phyloP scores from a whole-genome alignment of 2,888 invertebrate species.

The Rambutsinella grinnellia region DNA sequence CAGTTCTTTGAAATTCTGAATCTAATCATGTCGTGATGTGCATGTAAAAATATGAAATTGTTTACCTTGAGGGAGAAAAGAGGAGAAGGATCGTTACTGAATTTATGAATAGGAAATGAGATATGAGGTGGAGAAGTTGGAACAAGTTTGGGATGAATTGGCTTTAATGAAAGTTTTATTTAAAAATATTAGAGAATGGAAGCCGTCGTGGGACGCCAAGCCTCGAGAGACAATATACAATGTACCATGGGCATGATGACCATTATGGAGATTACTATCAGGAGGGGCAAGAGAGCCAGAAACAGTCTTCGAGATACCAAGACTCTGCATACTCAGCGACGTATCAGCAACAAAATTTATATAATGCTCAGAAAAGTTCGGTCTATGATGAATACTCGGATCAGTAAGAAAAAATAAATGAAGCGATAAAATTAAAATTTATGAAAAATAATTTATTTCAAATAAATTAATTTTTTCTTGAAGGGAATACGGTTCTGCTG shows the following conservation, averaged over 20 bases:
- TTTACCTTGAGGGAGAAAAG: no score
- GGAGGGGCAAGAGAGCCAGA: slow-evolving; percentile 17
- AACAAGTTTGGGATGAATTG: no score
- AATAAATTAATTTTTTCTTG: slow-evolving; percentile 16
- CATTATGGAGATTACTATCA: slow-evolving; percentile 61
- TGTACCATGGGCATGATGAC: slow-evolving; percentile 82
- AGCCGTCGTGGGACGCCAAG: slow-evolving; percentile 72
- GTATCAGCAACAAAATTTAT: slow-evolving; percentile 56
- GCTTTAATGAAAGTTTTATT: no score
- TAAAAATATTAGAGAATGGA: slow-evolving; percentile 61
- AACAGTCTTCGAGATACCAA: slow-evolving; percentile 38
- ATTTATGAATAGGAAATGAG: no score
- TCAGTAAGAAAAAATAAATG: slow-evolving; percentile 49
- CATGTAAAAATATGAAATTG: no score
- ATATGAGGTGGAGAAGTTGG: no score
- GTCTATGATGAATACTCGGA: slow-evolving; percentile 65
- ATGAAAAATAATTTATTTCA: neutral
- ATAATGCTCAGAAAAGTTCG: slow-evolving; percentile 62
- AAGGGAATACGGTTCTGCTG: slow-evolving; percentile 62
- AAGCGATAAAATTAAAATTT: neutral
- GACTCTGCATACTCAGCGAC: slow-evolving; percentile 41
- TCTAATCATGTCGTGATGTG: no score
- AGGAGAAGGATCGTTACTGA: no score
- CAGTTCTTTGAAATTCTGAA: no score
- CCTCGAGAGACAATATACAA: slow-evolving; percentile 83